phyloP scores from a whole-genome alignment of 2,113 vertebrate species.

The Spizaetus ornatus region DNA sequence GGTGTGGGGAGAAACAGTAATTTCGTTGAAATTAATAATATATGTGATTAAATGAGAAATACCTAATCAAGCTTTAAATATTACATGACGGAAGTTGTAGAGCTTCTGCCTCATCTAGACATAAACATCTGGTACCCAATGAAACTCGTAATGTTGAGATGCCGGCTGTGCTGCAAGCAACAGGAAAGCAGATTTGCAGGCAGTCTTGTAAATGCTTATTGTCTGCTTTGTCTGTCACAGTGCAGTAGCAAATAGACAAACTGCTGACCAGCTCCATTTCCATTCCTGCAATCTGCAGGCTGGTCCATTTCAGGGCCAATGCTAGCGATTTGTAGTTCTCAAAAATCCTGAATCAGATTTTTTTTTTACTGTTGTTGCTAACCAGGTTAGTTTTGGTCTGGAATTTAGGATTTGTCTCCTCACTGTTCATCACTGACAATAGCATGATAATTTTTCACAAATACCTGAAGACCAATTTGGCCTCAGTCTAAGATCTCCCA shows the following conservation, averaged over 20 bases:
- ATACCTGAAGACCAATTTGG: not conserved
- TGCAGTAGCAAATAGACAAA: not conserved
- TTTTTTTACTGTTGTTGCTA: not conserved
- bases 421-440: not conserved
- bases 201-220: not conserved
- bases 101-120: not conserved
- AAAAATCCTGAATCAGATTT: not conserved
- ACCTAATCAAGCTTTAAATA: slow-evolving; percentile 46
- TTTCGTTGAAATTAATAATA: slow-evolving; percentile 48
- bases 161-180: not conserved
- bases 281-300: not conserved
- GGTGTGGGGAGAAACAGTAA: not conserved
- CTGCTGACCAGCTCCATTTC: not conserved
- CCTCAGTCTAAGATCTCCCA: not conserved
- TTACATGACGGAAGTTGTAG: not conserved
- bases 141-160: not conserved
- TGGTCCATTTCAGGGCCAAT: not conserved
- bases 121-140: slow-evolving; percentile 1
- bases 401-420: not conserved
- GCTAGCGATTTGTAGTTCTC: not conserved
- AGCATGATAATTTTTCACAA: not conserved
- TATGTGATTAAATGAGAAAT: slow-evolving; percentile 57
- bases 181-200: not conserved
- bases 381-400: not conserved
- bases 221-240: not conserved